Conservation (phyloP, 2,113 vertebrate genomes). For the Lutjanus erythropterus region DNA sequence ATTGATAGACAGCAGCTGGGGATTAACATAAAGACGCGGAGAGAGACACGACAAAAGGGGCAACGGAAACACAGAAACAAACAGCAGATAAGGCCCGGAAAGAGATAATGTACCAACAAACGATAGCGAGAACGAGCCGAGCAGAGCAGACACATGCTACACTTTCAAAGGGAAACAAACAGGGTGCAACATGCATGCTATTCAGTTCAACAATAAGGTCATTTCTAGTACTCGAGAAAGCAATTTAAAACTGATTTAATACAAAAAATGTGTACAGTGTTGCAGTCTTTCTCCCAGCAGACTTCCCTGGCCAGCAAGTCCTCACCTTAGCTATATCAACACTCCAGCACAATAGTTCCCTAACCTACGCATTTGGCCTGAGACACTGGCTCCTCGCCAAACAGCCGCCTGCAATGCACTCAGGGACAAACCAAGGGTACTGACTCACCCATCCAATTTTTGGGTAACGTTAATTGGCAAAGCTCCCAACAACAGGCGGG, state of each 20-base stretch:
- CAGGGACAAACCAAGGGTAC: slow-evolving; percentile 41
- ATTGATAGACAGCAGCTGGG: slow-evolving; percentile 33
- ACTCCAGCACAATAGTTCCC: not conserved
- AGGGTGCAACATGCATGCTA: not conserved
- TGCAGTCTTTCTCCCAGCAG: no score
- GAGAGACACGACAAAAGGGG: slow-evolving; percentile 40
- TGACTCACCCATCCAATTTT: slow-evolving; percentile 7
- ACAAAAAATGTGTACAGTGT: not conserved
- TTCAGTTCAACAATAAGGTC: not conserved
- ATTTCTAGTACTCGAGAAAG: not conserved
- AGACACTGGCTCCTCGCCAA: slow-evolving; percentile 26
- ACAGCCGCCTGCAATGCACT: not conserved
- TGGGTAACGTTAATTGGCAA: slow-evolving; percentile 16
- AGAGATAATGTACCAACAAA: slow-evolving; percentile 38
- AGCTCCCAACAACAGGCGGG: not conserved
- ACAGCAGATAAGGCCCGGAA: slow-evolving; percentile 41
- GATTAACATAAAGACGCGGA: slow-evolving; percentile 52
- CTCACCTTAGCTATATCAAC: not conserved
- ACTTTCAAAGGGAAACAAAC: not conserved
- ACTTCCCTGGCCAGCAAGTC: not conserved
- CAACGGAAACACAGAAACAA: slow-evolving; percentile 35
- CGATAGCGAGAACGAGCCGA: slow-evolving; percentile 30
- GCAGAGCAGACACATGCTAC: not conserved
- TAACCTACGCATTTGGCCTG: slow-evolving; percentile 10
- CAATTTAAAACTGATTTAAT: slow-evolving; percentile 1